These are phyloP conservation scores for Tholera decimalis DNA, from an alignment of 2,888 invertebrate species.

Conservation along the genomic window DNA sequence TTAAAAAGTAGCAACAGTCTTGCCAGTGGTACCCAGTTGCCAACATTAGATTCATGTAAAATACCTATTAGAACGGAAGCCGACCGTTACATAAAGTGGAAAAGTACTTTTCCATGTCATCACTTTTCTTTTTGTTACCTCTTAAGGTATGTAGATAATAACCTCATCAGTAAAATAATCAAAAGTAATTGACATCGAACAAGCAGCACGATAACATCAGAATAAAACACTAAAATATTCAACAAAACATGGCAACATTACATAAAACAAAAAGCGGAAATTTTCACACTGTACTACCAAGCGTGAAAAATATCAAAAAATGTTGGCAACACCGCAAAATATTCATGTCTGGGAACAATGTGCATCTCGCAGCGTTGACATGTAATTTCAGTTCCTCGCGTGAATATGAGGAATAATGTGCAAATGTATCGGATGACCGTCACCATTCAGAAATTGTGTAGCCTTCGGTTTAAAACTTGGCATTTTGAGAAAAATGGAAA, in stretches of 20 bases:
- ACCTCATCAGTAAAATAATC: no score
- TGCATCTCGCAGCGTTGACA: constrained; percentile 74
- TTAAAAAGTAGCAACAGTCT: no score
- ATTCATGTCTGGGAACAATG: constrained; percentile 71
- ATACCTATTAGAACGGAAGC: no score
- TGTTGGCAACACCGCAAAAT: constrained; percentile 46
- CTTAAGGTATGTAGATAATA: no score
- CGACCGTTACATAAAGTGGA: no score
- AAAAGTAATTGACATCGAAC: neutral
- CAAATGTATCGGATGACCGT: constrained; percentile 50
- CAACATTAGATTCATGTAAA: no score
- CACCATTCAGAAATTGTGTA: constrained; percentile 12
- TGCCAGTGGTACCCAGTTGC: no score
- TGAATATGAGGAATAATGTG: constrained; percentile 56
- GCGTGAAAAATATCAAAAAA: constrained; percentile 59
- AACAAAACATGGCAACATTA: constrained; percentile 44
- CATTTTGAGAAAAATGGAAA: neutral
- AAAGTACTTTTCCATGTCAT: no score
- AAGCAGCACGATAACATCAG: neutral
- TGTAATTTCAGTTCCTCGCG: constrained; percentile 78
- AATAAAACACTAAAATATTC: constrained; percentile 29
- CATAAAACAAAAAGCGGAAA: constrained; percentile 28
- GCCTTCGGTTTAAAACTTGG: neutral
- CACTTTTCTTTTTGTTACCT: no score
- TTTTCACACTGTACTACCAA: constrained; percentile 37